These are phyloP conservation scores for Micronycteris hirsuta DNA, from an alignment of 2,113 vertebrate species.

Conservation along the genomic window DNA sequence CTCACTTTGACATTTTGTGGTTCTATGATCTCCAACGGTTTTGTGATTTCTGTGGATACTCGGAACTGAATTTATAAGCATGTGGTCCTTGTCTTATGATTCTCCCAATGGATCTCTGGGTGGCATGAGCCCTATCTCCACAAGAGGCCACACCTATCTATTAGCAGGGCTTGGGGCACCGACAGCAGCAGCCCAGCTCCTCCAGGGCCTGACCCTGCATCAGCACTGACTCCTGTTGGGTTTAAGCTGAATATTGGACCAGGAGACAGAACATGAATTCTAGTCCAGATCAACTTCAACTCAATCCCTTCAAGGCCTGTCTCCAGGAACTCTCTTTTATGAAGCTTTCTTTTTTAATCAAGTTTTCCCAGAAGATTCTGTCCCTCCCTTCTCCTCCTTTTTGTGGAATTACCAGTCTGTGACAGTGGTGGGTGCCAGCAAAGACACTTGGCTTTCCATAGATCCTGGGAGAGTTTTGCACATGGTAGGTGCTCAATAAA, in stretches of 20 bases:
- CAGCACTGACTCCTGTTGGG: neutral
- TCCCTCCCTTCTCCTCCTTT: neutral
- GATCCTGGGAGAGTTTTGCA: neutral
- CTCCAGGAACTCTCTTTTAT: neutral
- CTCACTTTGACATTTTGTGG: neutral
- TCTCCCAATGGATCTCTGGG: neutral
- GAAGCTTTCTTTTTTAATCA: constrained; percentile 2
- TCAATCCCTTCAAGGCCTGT: neutral
- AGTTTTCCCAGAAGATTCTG: neutral
- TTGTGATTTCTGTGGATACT: neutral
- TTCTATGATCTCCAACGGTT: neutral
- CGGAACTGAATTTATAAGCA: neutral
- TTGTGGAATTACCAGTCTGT: neutral
- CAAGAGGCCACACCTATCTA: accelerated
- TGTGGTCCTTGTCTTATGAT: neutral
- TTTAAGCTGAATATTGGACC: neutral
- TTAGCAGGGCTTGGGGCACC: neutral
- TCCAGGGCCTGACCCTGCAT: neutral
- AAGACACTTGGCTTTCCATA: neutral
- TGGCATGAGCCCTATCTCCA: neutral
- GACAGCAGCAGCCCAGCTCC: neutral
- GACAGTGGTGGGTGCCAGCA: neutral
- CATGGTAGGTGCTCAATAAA: neutral
- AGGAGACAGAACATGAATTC: neutral
- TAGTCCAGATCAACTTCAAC: neutral